Percentiles rank a stretch among this genome's conserved stretches.
These are phyloP conservation scores for Brenthis hecate DNA, from an alignment of 2,888 invertebrate species.

Conservation along the genomic window DNA sequence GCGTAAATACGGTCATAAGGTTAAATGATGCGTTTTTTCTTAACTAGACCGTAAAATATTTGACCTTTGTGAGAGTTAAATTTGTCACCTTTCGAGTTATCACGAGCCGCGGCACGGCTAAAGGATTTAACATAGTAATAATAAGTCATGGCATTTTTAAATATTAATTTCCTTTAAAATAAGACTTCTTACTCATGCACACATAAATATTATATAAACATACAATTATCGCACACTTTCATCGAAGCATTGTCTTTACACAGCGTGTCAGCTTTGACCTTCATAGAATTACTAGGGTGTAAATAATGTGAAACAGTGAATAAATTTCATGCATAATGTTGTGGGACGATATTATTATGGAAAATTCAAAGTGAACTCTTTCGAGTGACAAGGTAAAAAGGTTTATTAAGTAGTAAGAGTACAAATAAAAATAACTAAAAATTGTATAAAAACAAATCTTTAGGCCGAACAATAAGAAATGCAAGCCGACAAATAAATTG, in stretches of 20 bases:
- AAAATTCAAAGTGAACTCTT: constrained; percentile 46
- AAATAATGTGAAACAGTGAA: constrained; percentile 51
- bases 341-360: constrained; percentile 49
- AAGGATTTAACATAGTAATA: too few species aligned
- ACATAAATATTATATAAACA: background rate
- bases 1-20: too few species aligned
- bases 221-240: background rate
- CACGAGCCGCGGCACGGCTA: too few species aligned
- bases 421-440: background rate
- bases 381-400: constrained; percentile 35
- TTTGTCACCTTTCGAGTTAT: too few species aligned
- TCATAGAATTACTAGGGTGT: constrained; percentile 42
- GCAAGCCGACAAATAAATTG: too few species aligned
- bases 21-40: too few species aligned
- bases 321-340: constrained; percentile 54
- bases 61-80: too few species aligned
- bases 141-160: too few species aligned
- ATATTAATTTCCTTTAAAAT: too few species aligned
- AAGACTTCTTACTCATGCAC: background rate
- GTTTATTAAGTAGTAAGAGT: constrained; percentile 26
- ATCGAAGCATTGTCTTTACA: constrained; percentile 20
- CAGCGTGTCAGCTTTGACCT: constrained; percentile 39
- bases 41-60: too few species aligned
- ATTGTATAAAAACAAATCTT: too few species aligned
- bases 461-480: too few species aligned